A percentile compares a stretch with the other conserved stretches of the same genome.
Conservation (phyloP, 2,797 vertebrate species). For the Ctenochaetus hawaiiensis region DNA sequence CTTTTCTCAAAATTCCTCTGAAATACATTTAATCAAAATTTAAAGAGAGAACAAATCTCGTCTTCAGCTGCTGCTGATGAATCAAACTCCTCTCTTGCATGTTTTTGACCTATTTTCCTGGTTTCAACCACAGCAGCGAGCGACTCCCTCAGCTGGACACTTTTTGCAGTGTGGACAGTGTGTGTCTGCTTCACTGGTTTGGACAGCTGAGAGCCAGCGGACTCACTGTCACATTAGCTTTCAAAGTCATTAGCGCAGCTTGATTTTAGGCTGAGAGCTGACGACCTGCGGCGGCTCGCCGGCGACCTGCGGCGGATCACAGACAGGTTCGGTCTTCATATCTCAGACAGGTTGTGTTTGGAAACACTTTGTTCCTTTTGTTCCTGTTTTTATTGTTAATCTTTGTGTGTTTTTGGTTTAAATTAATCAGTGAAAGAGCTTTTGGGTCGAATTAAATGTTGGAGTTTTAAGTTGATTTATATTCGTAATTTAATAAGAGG, state of each 20-base stretch:
- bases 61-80: background rate
- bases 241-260: conserved; percentile 56
- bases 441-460: background rate
- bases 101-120: no score
- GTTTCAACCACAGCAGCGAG: background rate
- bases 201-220: conserved; percentile 62
- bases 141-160: background rate
- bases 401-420: background rate
- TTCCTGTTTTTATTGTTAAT: background rate
- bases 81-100: background rate
- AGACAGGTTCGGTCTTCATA: background rate
- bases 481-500: background rate
- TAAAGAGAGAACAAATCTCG: background rate
- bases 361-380: background rate
- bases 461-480: background rate
- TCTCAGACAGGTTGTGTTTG: background rate
- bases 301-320: conserved; percentile 6
- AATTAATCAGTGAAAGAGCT: background rate
- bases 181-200: conserved; percentile 44
- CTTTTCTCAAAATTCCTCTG: no score
- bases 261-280: conserved; percentile 28
- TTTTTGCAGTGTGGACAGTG: conserved; percentile 43
- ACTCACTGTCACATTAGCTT: conserved; percentile 59
- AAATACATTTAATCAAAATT: no score
- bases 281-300: conserved; percentile 37